Conservation (phyloP, 2,797 vertebrate species). For the Pseudotriccus pelzelni region DNA sequence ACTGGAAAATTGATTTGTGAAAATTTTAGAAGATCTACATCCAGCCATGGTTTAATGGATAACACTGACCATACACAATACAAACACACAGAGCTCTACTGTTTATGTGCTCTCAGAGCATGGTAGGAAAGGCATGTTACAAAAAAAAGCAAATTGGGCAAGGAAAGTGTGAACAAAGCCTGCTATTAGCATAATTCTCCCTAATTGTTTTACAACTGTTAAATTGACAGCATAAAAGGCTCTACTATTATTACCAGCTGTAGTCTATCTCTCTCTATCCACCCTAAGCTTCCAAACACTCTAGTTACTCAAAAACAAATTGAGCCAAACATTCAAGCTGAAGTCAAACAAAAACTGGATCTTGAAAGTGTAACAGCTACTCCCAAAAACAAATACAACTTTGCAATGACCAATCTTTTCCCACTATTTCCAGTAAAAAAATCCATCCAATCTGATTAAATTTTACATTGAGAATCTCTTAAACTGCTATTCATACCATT, state of each 20-base stretch:
- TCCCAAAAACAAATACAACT: background rate
- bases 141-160: background rate
- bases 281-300: slow-evolving; percentile 31
- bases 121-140: background rate
- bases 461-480: background rate
- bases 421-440: background rate
- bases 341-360: background rate
- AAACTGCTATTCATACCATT: background rate
- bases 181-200: slow-evolving; percentile 56
- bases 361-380: background rate
- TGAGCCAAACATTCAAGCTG: background rate
- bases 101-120: background rate
- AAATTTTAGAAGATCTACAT: slow-evolving; percentile 46
- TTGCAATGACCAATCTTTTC: background rate
- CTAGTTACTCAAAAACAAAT: slow-evolving; percentile 12
- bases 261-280: background rate
- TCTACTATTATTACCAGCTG: slow-evolving; percentile 50
- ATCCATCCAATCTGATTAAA: background rate
- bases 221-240: slow-evolving; percentile 50
- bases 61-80: slow-evolving; percentile 42
- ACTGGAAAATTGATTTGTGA: slow-evolving; percentile 63
- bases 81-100: slow-evolving; percentile 38
- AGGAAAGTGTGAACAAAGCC: slow-evolving; percentile 51
- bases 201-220: slow-evolving; percentile 66
- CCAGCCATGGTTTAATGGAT: slow-evolving; percentile 33